These are phyloP conservation scores for Condylostylus longicornis DNA, from an alignment of 1,140 invertebrate genomes.

Conservation along the genomic window DNA sequence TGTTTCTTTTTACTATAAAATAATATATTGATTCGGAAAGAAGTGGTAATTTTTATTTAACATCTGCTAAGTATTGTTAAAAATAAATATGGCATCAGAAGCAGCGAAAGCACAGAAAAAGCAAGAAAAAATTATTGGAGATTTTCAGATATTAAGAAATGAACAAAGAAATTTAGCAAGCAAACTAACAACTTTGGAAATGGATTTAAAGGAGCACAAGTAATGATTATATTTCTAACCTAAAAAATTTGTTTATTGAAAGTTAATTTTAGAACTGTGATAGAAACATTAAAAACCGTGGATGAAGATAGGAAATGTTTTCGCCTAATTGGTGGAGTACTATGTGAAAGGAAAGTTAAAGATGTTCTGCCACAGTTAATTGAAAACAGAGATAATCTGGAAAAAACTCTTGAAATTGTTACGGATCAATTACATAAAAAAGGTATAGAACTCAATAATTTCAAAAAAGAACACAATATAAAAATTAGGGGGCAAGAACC, in stretches of 20 bases:
- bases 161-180: slow-evolving; percentile 73
- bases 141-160: slow-evolving; percentile 70
- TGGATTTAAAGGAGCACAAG: slow-evolving; percentile 91
- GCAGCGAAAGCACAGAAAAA: slow-evolving; percentile 29
- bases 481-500: slow-evolving; percentile 51
- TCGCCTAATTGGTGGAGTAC: slow-evolving; percentile 80
- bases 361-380: slow-evolving; percentile 75
- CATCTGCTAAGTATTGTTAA: too few species aligned
- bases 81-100: slow-evolving; percentile 32
- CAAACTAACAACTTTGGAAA: slow-evolving; percentile 82
- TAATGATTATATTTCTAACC: slow-evolving; percentile 33
- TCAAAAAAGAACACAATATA: slow-evolving; percentile 82
- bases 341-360: slow-evolving; percentile 83
- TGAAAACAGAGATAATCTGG: slow-evolving; percentile 69
- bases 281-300: slow-evolving; percentile 80
- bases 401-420: slow-evolving; percentile 58
- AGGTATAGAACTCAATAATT: slow-evolving; percentile 83
- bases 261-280: slow-evolving; percentile 65
- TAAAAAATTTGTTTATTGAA: not conserved
- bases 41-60: too few species aligned
- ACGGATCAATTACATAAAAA: slow-evolving; percentile 72
- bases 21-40: too few species aligned
- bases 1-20: too few species aligned
- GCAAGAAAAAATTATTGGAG: slow-evolving; percentile 67
- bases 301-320: slow-evolving; percentile 80